Base-by-base conservation (phyloP, 2,888 invertebrate species). In the Drosophila acutilabella region DNA sequence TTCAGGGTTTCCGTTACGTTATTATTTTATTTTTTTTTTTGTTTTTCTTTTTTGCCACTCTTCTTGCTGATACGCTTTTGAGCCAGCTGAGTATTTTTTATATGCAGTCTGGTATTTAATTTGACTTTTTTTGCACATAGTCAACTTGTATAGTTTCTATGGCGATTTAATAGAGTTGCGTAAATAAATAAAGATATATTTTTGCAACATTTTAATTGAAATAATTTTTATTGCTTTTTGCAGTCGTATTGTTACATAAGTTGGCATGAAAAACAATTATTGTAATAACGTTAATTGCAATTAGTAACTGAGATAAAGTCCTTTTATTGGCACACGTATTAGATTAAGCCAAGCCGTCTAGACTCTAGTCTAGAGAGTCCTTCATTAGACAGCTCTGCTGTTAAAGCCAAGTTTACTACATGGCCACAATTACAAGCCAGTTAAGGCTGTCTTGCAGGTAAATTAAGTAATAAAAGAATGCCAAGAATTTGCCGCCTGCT, bases 21-120 rank as follows among this genome's bases (percentile, higher is more conserved):
- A 30, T 30, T 30, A 30, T 30, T 45, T 14, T 20, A 33, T 56
- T 44, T 41, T 23, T 23, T 23, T 23, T 23, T 23, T 6, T 23
- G 6, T 23, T 23, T 6, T 23, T 5, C 36, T 51, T 41, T 30
- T 26, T 71, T 47, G n/a, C 23, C 13, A 2, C n/a, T 64, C 33
- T 8, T 23, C 30, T 60, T 56, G 44, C 48, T 61, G 62, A 53
- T 64, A 41, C 38, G 41, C 41, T 67, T 66, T 64, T 67, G n/a
- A 52, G 40, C 48, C 44, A 7, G 52, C 30, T 6, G 45, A 41
- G 54, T 58, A 42, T 54, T 44, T 65, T 51, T 74, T 65, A 64
- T 59, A 47, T 36, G 14, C 56, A 14, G 78, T 64, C 84, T 81
- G 84, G 69, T 80, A 73, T 78, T 85, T 82, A 73, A 77, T 85